Base-by-base conservation (phyloP, 53 echinoderm and acorn worm species). In the Holothuria leucospilota region DNA sequence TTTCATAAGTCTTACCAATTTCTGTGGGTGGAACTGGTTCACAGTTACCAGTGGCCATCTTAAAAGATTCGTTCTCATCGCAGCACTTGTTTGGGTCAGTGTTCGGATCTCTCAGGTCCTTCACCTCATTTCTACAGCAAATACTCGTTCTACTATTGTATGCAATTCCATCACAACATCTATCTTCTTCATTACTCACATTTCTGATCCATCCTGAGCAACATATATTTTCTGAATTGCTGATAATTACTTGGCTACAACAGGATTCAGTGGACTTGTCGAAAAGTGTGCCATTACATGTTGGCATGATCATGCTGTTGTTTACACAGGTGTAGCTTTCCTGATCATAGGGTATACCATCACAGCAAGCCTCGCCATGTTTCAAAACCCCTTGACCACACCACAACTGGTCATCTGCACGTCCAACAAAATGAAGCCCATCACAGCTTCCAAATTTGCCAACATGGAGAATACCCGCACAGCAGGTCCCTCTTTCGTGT, bases 391-490 rank as follows among this genome's bases (percentile, higher is more conserved):
- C 8, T 23, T 56, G 21, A 1, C 59, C 58, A 27, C 78, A 78
- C 78, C 78, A 78, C 56, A n/a, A 13, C 6, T 52, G 78, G 29
- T 78, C 59, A 14, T 78, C 58, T 29, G 29, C 27, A 15, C 8
- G 10, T 49, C 51, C n/a, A 16, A 58, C 15, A 16, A 78, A 78
- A 8, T 11, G 5, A 29, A 78, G 14, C 12, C 78, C 78, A 59
- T 78, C 59, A 20, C 78, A 78, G 15, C 26, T 56, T 29, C 78
- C 78, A 18, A 20, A 18, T 69, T 69, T 29, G 5, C 75, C 75
- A 26, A 78, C 59, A 28, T 78, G 20, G 14, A 78, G 58, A 12
- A 78, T 21, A 25, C 78, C 78, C 5, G 25, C 24, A 20, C 80
- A 80, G 11, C 80, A 80, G 20, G 80, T 80, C 24, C 62, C 80